Evolutionary conservation across 2,113 vertebrate genomes (phyloP), one percentile per base, ranked within the genome.

Genomic region (Cairina moschata): DNA sequence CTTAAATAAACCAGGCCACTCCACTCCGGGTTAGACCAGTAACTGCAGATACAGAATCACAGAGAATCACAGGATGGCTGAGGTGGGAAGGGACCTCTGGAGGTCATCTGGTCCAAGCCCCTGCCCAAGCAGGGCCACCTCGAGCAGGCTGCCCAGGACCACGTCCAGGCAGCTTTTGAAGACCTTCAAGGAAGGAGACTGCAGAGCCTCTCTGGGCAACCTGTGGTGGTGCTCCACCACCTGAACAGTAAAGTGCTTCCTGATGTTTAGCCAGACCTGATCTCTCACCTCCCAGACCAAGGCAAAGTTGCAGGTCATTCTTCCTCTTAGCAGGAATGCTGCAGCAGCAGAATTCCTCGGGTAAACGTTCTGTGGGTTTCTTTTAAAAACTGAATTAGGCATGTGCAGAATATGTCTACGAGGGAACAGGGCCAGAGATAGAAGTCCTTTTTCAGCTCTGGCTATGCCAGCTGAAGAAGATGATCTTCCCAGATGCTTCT

Each of bases 361-460:
- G 91, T 72, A 84, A 87, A 54, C 0, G 0, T 90, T 88, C 86
- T 83, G 88, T 78, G 81, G 74, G 69, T 92, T 95, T 92, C 95
- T 94, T 92, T 95, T 82, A 84, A 88, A 95, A 96, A 89, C 23
- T 48, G 83, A 87, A 82, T 96, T 96, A 95, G 81, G 95, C 95
- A 95, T 91, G 73, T 73, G 34, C 48, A 69, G 86, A 89, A 77
- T 82, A 95, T 89, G 93, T 76, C 91, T 54, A 82, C 89, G 69
- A 91, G 58, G 77, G 81, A 96, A 85, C 44, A 89, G 74, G 34
- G 95, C 89, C 94, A 93, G 88, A 96, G 91, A 89, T 22, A 87
- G 71, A 95, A 91, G 83, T 84, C 81, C 74, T 82, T 92, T 88
- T 65, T 79, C 94, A 92, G 86, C 88, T 65, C 69, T 68, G 68